A percentile compares a stretch with the other conserved stretches of the same genome.
phyloP scores from a whole-genome alignment of 2,113 vertebrate species.

The Ovis canadensis region DNA sequence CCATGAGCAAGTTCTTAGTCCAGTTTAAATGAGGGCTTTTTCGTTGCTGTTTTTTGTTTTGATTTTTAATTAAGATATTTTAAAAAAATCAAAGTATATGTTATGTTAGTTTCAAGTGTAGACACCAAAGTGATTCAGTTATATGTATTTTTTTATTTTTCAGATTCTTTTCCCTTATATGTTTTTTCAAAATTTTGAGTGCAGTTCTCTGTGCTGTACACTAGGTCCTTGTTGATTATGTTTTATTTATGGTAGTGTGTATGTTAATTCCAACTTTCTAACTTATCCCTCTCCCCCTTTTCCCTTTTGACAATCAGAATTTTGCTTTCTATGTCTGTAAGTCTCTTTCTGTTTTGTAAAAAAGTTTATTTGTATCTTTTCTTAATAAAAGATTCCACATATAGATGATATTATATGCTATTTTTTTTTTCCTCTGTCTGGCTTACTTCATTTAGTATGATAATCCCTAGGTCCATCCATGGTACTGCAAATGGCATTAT shows the following conservation, averaged over 20 bases:
- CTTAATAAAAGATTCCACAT: neutral
- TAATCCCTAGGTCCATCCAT: neutral
- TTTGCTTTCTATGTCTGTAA: neutral
- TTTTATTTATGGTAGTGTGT: neutral
- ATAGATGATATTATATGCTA: neutral
- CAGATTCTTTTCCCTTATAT: neutral
- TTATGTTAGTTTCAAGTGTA: neutral
- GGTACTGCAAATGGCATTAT: neutral
- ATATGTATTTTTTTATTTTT: neutral
- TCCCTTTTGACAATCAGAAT: neutral
- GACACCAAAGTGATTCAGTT: neutral
- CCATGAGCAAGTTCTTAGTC: neutral
- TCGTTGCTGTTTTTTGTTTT: neutral
- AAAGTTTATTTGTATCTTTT: neutral
- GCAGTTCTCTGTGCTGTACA: neutral
- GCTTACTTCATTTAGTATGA: neutral
- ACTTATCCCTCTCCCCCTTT: neutral
- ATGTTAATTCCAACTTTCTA: neutral
- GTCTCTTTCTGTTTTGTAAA: neutral
- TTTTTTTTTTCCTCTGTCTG: neutral
- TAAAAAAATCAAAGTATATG: fast-evolving
- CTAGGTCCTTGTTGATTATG: neutral
- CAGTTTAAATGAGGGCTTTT: neutral
- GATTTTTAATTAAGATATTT: neutral
- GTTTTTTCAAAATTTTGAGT: neutral